Conservation (phyloP, 2,888 invertebrate species). For the Andrena trimmerana region DNA sequence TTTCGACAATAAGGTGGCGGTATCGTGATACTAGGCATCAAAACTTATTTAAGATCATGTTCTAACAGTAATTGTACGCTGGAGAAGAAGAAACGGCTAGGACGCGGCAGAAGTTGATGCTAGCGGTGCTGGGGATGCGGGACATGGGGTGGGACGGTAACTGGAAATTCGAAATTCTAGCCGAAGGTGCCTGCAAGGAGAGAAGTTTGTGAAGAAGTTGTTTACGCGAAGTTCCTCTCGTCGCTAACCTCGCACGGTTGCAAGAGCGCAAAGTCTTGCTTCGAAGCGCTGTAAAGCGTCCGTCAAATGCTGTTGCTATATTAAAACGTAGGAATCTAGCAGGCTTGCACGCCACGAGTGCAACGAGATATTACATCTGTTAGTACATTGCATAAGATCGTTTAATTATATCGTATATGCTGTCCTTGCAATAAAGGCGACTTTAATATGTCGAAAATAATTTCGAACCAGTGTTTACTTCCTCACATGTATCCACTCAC, state of each 20-base stretch:
- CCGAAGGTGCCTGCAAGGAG: constrained; percentile 71
- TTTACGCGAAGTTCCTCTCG: constrained; percentile 73
- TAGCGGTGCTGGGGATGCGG: constrained; percentile 32
- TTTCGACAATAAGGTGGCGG: constrained; percentile 18
- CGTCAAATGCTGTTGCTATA: constrained; percentile 75
- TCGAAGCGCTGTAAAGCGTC: constrained; percentile 72
- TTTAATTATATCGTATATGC: constrained; percentile 45
- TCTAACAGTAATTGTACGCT: constrained; percentile 56
- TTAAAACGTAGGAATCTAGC: constrained; percentile 69
- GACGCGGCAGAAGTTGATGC: constrained; percentile 64
- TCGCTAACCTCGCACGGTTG: constrained; percentile 60
- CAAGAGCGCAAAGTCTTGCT: constrained; percentile 64
- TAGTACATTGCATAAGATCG: constrained; percentile 38
- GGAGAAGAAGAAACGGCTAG: constrained; percentile 60
- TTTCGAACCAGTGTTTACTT: constrained; percentile 21
- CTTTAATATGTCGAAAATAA: constrained; percentile 47
- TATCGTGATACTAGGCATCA: constrained; percentile 40
- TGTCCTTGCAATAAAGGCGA: not conserved
- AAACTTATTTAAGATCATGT: constrained; percentile 65
- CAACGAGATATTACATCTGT: constrained; percentile 47
- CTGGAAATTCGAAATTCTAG: constrained; percentile 77
- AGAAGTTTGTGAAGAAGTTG: constrained; percentile 76
- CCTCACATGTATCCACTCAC: too few species aligned
- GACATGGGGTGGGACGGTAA: constrained; percentile 39
- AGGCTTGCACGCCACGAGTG: not conserved